phyloP scores from a whole-genome alignment of 2,113 vertebrate genomes.

The Phaethon lepturus region DNA sequence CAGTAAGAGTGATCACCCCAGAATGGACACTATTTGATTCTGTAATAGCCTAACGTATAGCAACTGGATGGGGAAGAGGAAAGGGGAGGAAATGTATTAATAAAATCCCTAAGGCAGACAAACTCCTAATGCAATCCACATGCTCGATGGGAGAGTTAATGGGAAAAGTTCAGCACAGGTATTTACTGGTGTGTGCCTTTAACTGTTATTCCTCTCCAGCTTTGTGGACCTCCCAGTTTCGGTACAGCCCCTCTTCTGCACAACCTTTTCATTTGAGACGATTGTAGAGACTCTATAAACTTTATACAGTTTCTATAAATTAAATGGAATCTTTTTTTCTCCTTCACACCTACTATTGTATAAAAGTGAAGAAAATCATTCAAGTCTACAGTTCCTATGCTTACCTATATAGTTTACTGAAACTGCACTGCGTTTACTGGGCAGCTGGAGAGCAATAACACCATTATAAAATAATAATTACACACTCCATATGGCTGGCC shows the following conservation, averaged over 20 bases:
- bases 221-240: slow-evolving; percentile 18
- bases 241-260: not conserved
- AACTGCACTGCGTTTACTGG: slow-evolving; percentile 53
- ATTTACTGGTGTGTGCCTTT: slow-evolving; percentile 28
- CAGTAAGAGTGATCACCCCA: not conserved
- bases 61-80: not conserved
- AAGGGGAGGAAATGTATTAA: not conserved
- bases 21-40: not conserved
- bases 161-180: not conserved
- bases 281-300: slow-evolving; percentile 74
- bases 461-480: slow-evolving; percentile 66
- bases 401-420: slow-evolving; percentile 8
- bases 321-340: slow-evolving; percentile 64
- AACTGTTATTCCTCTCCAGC: not conserved
- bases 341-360: slow-evolving; percentile 60
- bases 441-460: slow-evolving; percentile 62
- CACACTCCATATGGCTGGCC: slow-evolving; percentile 38
- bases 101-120: slow-evolving; percentile 23
- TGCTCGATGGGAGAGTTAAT: not conserved
- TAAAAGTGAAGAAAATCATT: slow-evolving; percentile 68
- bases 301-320: slow-evolving; percentile 76
- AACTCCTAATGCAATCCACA: slow-evolving; percentile 36
- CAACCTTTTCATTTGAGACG: not conserved
- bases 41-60: not conserved
- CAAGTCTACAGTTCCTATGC: slow-evolving; percentile 44